Evolutionary conservation across 2,888 invertebrate species (phyloP), one percentile per base, ranked within the genome.

Genomic region (Hermaeophaga mercurialis): DNA sequence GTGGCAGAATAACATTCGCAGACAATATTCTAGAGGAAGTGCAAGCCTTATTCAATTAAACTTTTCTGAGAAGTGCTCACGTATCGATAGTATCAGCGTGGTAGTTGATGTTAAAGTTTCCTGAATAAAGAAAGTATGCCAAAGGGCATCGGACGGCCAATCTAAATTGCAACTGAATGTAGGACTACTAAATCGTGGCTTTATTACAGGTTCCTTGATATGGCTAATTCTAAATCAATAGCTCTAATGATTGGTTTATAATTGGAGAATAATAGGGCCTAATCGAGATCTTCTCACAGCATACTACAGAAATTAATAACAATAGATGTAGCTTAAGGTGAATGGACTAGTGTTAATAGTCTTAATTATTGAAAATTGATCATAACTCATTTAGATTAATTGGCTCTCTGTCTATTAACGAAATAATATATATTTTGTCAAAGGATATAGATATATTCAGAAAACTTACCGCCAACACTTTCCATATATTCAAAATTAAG

Each of bases 21-120:
- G 31, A 31, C 31, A 31, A n/a, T 31, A 31, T 12, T 4, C 11
- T 41, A 38, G 18, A 31, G 41, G 31, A 50, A 41, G 41, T 50
- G 39, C 47, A 43, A 15, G 47, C 33, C 46, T 54, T 47, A 54
- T 54, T 54, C 47, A 48, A 54, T 54, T 54, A 54, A 54, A 54
- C 47, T 54, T 54, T 54, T 48, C 48, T 17, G 12, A 46, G 33
- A 22, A 38, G 33, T 54, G 47, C 41, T 48, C 54, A 48, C 26
- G 38, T 54, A 33, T 38, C 18, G 54, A 54, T 54, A 24, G 31
- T 47, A 54, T 54, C 47, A 34, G 34, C 43, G 26, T 12, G 9
- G 15, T 14, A 48, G 19, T 44, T 54, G 41, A 48, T 52, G 54
- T 18, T 26, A 19, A 31, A 54, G 48, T 58, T 57, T 41, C 41